Evolutionary conservation across 2,888 invertebrate species (phyloP), one percentile per base, ranked within the genome.

Genomic region (Orthonychiurus folsomi): DNA sequence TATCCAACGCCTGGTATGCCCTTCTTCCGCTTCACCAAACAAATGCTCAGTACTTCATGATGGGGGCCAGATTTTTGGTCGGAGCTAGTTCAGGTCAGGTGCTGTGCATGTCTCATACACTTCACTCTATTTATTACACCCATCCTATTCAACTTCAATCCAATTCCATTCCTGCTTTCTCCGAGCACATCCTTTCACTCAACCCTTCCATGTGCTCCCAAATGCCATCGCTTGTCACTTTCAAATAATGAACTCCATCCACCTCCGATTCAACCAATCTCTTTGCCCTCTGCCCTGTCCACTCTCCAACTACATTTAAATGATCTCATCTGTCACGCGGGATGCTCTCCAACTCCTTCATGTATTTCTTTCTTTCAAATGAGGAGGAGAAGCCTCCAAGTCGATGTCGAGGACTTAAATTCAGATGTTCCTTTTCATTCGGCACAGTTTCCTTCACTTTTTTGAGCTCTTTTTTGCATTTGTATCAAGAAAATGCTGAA

Each of bases 1-100:
- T 85, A 24, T 84, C 89, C 50, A 89, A 88, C 75, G 82, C 80
- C 23, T 78, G 86, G 59, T 91, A 91, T 76, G 87, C 90, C 26
- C 81, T 85, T 48, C 79, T 91, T 67, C 89, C 90, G 76, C 80
- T 87, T 63, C 80, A 85, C 0, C 80, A 81, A 0, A 77, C 83
- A 74, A 81, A 85, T 50, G 76, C 78, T 62, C 86, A 85, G 74
- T 83, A 84, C 76, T 86, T 85, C 83, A 88, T 91, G 87, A 76
- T 89, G 63, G 78, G 79, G 62, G 85, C 89, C 0, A 79, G 91
- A 70, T 88, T 91, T 76, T 79, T 91, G 50, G 86, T 91, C 50
- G 92, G 91, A 47, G 84, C 89, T 66, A 88, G 89, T 76, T 88
- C 89, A 74, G 88, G 89, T 59, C 56, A 56, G 28, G 3, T 28